Conservation (phyloP, 2,888 invertebrate species). For the Steinernema hermaphroditum region DNA sequence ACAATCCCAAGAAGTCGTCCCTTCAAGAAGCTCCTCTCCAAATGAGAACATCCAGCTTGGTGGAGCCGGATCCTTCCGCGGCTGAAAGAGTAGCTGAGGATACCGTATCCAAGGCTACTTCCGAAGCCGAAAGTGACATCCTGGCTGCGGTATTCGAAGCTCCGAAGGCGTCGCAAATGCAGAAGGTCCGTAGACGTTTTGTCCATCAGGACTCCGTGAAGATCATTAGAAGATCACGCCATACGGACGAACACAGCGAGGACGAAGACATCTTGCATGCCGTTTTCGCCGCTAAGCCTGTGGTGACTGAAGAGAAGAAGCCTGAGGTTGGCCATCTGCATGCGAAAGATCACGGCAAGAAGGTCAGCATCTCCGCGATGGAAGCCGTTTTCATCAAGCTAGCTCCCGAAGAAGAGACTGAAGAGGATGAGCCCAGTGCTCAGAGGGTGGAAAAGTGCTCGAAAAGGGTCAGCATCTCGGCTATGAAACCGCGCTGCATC, state of each 20-base stretch:
- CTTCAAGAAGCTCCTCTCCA: not conserved
- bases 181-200: not conserved
- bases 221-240: not conserved
- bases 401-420: not conserved
- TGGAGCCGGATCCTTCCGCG: not conserved
- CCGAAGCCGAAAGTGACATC: not conserved
- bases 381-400: not conserved
- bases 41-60: not conserved
- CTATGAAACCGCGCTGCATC: not conserved
- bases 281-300: not conserved
- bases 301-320: not conserved
- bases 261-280: not conserved
- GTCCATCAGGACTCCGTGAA: conserved; percentile 9
- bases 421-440: not conserved
- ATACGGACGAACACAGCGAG: not conserved
- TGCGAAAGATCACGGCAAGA: not conserved
- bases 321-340: not conserved
- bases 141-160: not conserved
- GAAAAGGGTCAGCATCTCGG: conserved; percentile 11
- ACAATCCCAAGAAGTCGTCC: not conserved
- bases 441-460: not conserved
- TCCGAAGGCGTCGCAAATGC: not conserved
- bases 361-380: not conserved
- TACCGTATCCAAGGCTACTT: not conserved
- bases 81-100: not conserved